A percentile compares a stretch with the other conserved stretches of the same genome.
phyloP scores from a whole-genome alignment of 2,797 vertebrate species.

The Valencia hispanica region DNA sequence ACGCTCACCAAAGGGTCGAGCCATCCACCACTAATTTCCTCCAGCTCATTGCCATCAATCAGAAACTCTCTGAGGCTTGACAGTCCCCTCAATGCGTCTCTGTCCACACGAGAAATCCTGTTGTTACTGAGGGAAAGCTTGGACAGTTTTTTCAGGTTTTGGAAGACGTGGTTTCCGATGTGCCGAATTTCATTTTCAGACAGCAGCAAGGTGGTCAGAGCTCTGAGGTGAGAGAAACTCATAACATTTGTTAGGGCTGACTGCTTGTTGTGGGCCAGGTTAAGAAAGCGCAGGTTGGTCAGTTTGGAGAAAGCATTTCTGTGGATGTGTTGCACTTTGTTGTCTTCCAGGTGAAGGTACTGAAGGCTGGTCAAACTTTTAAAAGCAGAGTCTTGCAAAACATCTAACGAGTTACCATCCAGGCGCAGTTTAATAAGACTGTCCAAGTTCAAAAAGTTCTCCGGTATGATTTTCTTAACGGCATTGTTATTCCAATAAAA shows the following conservation, averaged over 20 bases:
- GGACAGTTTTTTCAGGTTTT: constrained; percentile 84
- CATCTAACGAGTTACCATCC: constrained; percentile 88
- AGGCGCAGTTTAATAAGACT: constrained; percentile 89
- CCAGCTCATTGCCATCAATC: constrained; percentile 88
- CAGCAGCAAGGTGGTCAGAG: constrained; percentile 88
- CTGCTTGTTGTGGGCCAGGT: constrained; percentile 91
- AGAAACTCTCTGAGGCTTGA: constrained; percentile 85
- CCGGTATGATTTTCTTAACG: constrained; percentile 81
- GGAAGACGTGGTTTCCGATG: constrained; percentile 86
- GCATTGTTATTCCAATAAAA: constrained; percentile 90
- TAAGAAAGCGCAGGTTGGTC: constrained; percentile 89
- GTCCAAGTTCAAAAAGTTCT: constrained; percentile 83
- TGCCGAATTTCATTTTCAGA: constrained; percentile 88
- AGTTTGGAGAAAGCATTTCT: constrained; percentile 87
- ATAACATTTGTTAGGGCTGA: constrained; percentile 82
- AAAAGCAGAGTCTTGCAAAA: constrained; percentile 88
- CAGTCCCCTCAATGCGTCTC: constrained; percentile 84
- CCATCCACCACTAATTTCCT: constrained; percentile 83
- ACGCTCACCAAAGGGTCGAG: constrained; percentile 87
- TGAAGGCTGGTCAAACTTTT: constrained; percentile 85
- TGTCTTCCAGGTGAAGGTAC: constrained; percentile 92
- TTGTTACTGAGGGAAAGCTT: constrained; percentile 90
- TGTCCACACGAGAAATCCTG: constrained; percentile 83
- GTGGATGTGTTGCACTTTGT: constrained; percentile 89
- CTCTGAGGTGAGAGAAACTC: constrained; percentile 85